A percentile compares a stretch with the other conserved stretches of the same genome.
Evolutionary conservation across 2,797 vertebrate species (phyloP).

Genomic region (Rallus crepitans): DNA sequence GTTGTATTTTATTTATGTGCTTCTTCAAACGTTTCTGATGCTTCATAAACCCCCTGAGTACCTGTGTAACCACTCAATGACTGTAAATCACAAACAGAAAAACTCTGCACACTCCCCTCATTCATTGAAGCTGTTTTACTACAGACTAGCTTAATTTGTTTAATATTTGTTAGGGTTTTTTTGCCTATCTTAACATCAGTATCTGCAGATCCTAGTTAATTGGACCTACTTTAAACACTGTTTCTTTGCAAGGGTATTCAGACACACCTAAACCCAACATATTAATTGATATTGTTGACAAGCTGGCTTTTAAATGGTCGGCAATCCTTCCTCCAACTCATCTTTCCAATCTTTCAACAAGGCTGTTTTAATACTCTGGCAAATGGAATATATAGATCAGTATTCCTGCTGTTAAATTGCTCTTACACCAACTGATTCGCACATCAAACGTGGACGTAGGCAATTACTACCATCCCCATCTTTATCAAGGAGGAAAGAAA

Average conservation of each 20-base stretch:
- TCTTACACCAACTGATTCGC: background rate
- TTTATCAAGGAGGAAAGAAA: background rate
- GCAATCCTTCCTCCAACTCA: background rate
- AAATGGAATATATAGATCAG: background rate
- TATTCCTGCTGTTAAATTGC: background rate
- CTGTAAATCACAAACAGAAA: background rate
- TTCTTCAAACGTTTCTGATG: background rate
- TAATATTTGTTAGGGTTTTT: background rate
- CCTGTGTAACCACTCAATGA: background rate
- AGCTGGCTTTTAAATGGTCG: background rate
- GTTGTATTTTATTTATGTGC: background rate
- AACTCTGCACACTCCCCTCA: background rate
- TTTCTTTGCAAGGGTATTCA: background rate
- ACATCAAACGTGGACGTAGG: background rate
- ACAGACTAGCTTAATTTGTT: background rate
- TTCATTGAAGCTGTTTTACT: background rate
- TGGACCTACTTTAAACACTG: background rate
- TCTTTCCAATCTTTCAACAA: background rate
- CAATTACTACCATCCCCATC: background rate
- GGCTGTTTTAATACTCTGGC: background rate
- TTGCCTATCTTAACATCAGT: background rate
- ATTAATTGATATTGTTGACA: background rate
- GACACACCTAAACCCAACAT: background rate
- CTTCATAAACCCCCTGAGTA: background rate
- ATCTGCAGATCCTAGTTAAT: background rate